These are phyloP conservation scores for Vesta saturnalis DNA, from an alignment of 2,888 invertebrate genomes.

Conservation along the genomic window DNA sequence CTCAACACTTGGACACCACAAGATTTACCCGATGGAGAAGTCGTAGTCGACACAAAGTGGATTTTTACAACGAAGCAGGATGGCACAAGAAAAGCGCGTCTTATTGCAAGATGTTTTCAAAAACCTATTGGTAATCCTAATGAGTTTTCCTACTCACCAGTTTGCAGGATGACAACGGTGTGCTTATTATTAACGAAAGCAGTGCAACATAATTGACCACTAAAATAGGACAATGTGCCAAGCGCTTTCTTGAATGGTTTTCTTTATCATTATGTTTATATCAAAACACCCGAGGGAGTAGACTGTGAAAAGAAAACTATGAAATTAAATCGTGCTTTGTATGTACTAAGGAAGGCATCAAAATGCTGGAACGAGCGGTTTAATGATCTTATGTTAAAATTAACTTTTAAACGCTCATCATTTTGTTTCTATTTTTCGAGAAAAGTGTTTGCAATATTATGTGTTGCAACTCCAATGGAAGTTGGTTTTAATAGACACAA, in stretches of 20 bases:
- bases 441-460: slow-evolving; percentile 16
- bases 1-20: slow-evolving; percentile 35
- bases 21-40: slow-evolving; percentile 16
- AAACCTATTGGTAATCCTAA: slow-evolving; percentile 15
- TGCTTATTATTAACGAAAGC: neutral
- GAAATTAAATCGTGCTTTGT: neutral
- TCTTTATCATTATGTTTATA: neutral
- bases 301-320: slow-evolving; percentile 3
- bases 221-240: slow-evolving; percentile 21
- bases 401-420: slow-evolving; percentile 20
- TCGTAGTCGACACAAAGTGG: slow-evolving; percentile 18
- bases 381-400: slow-evolving; percentile 16
- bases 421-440: slow-evolving; percentile 23
- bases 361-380: slow-evolving; percentile 27
- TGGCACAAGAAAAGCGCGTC: no score
- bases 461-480: neutral
- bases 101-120: no score
- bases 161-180: neutral
- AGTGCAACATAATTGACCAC: slow-evolving; percentile 14
- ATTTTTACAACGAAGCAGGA: no score
- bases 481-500: no score
- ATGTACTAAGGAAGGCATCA: slow-evolving; percentile 18
- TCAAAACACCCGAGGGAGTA: neutral
- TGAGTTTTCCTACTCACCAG: slow-evolving; percentile 9
- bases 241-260: slow-evolving; percentile 31